Base-by-base conservation (phyloP, 2,888 invertebrate genomes). In the Mesoligia furuncula region DNA sequence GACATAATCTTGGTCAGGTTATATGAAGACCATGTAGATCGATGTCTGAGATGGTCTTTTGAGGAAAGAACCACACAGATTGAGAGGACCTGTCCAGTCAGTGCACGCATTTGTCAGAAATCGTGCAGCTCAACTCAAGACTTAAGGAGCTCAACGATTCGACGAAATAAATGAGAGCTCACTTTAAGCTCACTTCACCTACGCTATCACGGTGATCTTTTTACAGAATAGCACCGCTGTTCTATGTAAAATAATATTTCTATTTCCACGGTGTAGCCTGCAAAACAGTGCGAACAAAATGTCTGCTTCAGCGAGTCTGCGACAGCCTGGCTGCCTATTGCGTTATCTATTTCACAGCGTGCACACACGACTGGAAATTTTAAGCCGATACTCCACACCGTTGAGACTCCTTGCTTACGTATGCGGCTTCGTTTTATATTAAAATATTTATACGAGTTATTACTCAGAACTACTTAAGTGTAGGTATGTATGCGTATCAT, bases 331-430 rank as follows among this genome's bases (percentile, higher is more conserved):
- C 45, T 42, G 27, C 9, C 15, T 36, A 45, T 51, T 69, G n/a
- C 36, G n/a, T 45, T 80, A 65, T 69, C 76, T 69, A 24, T 36
- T 65, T 75, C 57, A 69, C 75, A 6, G 45, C 24, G n/a, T 76
- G 45, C 51, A 81, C 64, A 81, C 59, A 27, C 20, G 24, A 42
- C 64, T n/a, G 27, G 42, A 24, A 54, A 59, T 57, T 64, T 51
- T 36, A 54, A 57, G 39, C 57, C 11, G n/a, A 24, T 66, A 42
- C 24, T 59, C 17, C 54, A 36, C n/a, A 42, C 0, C 4, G 9
- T 20, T 13, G 27, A 45, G 27, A 48, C 17, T 39, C 2, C 36
- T 77, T 57, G 27, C 20, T 48, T 31, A 45, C 1, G n/a, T n/a
- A 0, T 57, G 24, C 15, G 27, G 13, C 7, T 57, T 73, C n/a